phyloP scores from a whole-genome alignment of 2,113 vertebrate genomes.

The Platysteira castanea region DNA sequence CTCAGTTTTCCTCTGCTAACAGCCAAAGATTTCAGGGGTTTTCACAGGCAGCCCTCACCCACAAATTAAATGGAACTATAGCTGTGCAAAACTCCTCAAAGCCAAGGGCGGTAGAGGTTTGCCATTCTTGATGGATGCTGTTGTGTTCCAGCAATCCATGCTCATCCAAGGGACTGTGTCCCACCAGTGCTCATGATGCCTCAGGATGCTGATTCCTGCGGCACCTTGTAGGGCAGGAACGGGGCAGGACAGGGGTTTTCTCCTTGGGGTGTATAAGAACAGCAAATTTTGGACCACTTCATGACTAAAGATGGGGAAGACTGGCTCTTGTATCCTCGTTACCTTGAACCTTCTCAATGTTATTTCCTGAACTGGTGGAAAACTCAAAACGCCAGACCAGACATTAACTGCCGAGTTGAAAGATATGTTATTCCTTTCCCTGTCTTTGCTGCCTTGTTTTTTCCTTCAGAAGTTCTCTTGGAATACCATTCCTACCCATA shows the following conservation, averaged over 20 bases:
- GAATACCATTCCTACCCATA: background rate
- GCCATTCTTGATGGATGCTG: background rate
- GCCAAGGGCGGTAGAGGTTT: background rate
- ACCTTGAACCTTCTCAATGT: background rate
- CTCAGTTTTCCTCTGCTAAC: background rate
- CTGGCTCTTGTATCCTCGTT: background rate
- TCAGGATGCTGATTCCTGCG: background rate
- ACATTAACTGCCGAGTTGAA: background rate
- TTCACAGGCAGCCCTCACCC: background rate
- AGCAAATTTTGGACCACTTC: background rate
- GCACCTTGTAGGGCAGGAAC: background rate
- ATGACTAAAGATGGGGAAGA: background rate
- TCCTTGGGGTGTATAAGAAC: accelerated
- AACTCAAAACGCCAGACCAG: background rate
- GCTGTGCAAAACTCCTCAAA: background rate
- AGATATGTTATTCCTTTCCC: background rate
- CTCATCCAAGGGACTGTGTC: background rate
- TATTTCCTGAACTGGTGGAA: background rate
- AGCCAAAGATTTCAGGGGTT: background rate
- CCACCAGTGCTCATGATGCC: accelerated
- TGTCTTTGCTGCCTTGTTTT: background rate
- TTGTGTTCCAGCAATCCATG: background rate
- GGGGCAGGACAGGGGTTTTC: background rate
- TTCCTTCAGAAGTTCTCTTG: background rate
- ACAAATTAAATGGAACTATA: accelerated